Evolutionary conservation across 2,888 invertebrate genomes (phyloP), one percentile per base, ranked within the genome.

Genomic region (Microctonus aethiopoides): DNA sequence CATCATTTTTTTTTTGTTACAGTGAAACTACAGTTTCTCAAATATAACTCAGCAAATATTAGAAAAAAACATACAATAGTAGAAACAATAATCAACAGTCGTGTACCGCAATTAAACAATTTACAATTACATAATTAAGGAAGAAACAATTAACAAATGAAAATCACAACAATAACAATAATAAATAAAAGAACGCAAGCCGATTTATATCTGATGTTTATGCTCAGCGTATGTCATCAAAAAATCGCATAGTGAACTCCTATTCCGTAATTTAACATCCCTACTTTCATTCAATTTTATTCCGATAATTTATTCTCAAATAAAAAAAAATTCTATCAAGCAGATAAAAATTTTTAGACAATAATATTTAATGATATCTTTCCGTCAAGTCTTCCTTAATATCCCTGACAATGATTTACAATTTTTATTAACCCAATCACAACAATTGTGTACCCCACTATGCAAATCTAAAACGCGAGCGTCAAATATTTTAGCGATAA

Each of bases 1-100:
- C 36, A 41, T 57, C 41, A 41, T 32, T 39, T 41, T 86, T n/a
- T 82, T 86, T 86, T 78, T 80, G 84, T 86, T 86, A 85, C 86
- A 86, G 85, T 84, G 81, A 83, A 46, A 84, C 82, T 78, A 81
- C 81, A 80, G 76, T 84, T 73, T 86, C 80, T 84, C 83, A 84
- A 82, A 79, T 86, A 86, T 86, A 85, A 85, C 84, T 83, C 83
- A 81, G 70, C 85, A 84, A 85, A 81, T 86, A 86, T 84, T 86
- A 84, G 84, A 54, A 24, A 67, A 67, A 11, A 51, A 67, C 81
- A 67, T 77, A 77, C 72, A 84, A 83, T 78, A 78, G 81, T 86
- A 86, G 84, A 76, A 64, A 39, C 34, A 63, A 80, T 83, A 83
- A 83, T 84, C 83, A 83, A 83, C 81, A 84, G 74, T 72, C 70